Base-by-base conservation (phyloP, 2,113 vertebrate species). In the Ageneiosus marmoratus region DNA sequence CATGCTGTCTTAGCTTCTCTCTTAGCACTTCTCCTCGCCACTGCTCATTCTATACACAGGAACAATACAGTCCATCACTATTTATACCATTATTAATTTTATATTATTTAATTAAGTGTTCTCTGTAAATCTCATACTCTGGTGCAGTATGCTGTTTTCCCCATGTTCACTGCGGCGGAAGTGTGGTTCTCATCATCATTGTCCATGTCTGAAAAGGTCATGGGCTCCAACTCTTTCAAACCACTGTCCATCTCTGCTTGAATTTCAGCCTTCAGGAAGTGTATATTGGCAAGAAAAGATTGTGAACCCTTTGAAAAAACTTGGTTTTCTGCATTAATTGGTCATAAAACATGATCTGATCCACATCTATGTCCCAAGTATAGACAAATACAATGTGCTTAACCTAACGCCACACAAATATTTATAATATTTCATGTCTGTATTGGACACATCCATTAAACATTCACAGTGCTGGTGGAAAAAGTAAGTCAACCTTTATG, bases 11-110 rank as follows among this genome's bases (percentile, higher is more conserved):
- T 79, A 97, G 92, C 32, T 89, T 91, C 86, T 96, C 95, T 48
- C 93, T 88, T 9, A 93, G 92, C 0, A 88, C 93, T 82, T 96
- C 95, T 67, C 95, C 94, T 1, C 92, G 88, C 95, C 95, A 95
- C 65, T 95, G 94, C 70, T 95, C 94, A 8, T 95, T 95, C 96
- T 97, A 82, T 10, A 80, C 7, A 67, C 15, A 87, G 32, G 34
- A 60, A 69, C 34, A 32, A 74, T 32, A 7, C 44, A 53, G 5
- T 0, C 32, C 18, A 10, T 53, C 27, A 53, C 3, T 18, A 5
- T 51, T 50, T 51, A 50, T 7, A 4, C n/a, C 5, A 0, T 72
- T 5, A 3, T 50, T 18, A 1, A 53, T 32, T 73, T 50, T 27
- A 16, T 27, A 18, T 0, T 8, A 1, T 22, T 76, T 75, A 75